phyloP scores from a whole-genome alignment of 1,140 invertebrate genomes.

The Drosophila lowei region DNA sequence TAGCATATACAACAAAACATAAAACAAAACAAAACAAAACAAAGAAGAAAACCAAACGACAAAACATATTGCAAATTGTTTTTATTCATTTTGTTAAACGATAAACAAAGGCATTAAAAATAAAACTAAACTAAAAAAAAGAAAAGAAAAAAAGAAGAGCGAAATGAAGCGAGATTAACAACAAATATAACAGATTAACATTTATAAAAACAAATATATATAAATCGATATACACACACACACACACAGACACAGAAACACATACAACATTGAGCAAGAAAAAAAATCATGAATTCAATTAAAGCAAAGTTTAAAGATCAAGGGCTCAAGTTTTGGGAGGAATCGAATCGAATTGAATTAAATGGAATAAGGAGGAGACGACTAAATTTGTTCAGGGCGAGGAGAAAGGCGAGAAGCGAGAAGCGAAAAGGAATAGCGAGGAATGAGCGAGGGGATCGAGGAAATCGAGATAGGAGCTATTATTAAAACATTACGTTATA shows the following conservation, averaged over 20 bases:
- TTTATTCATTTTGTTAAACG: slow-evolving; percentile 81
- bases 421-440: slow-evolving; percentile 32
- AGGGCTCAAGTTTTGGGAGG: slow-evolving; percentile 62
- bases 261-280: slow-evolving; percentile 43
- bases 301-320: slow-evolving; percentile 59
- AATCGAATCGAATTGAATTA: slow-evolving; percentile 51
- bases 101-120: slow-evolving; percentile 45
- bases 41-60: slow-evolving; percentile 30
- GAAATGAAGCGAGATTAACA: slow-evolving; percentile 18
- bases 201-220: slow-evolving; percentile 62
- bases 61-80: slow-evolving; percentile 74
- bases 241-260: slow-evolving; percentile 21
- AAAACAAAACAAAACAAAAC: slow-evolving; percentile 12
- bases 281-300: slow-evolving; percentile 54
- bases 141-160: slow-evolving; percentile 30
- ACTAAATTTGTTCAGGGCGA: slow-evolving; percentile 52
- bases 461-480: slow-evolving; percentile 48
- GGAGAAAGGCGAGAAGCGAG: slow-evolving; percentile 46
- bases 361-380: slow-evolving; percentile 27
- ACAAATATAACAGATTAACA: slow-evolving; percentile 65
- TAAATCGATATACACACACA: slow-evolving; percentile 67
- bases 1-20: slow-evolving; percentile 70
- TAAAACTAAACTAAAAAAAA: slow-evolving; percentile 44
- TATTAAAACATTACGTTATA: slow-evolving; percentile 56
- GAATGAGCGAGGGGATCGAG: slow-evolving; percentile 25